Evolutionary conservation across 2,113 vertebrate genomes (phyloP), one percentile per base, ranked within the genome.

Genomic region (Xyliphius kryptos): DNA sequence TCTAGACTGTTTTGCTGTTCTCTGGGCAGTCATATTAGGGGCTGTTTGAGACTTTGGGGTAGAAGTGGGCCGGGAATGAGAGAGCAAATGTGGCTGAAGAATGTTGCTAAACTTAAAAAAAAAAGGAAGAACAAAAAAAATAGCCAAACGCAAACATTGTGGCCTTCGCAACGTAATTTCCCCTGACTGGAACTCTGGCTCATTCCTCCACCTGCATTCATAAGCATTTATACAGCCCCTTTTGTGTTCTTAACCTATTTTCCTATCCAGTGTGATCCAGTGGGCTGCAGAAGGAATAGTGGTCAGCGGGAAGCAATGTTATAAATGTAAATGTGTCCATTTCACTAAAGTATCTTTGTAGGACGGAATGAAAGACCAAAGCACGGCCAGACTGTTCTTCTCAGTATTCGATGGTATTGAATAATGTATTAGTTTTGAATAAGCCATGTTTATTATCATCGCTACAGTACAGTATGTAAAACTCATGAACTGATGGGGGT

Each of bases 171-270:
- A 40, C 53, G 67, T 70, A 56, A 71, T 70, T 60, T 71, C 60
- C 70, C 60, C 57, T 52, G 67, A n/a, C 58, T 70, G 66, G 64
- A 61, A 40, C 19, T 21, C 21, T 52, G 37, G 32, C 41, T 58
- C 65, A 68, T 59, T 68, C 70, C 61, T 74, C 65, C 61, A 58
- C 58, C 32, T 44, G 22, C 64, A 54, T 68, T 70, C 59, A 68
- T 60, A 68, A 38, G 56, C 62, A 62, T 66, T 62, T 71, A 66
- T 73, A 71, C 71, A 69, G 50, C 68, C 70, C 63, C 70, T 63
- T 62, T 68, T 56, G 17, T 67, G 61, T 69, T 61, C 58, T 70
- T 71, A 54, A 67, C 54, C 56, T 47, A 61, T 78, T 75, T 69
- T 71, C 69, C 52, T 65, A 60, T 79, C 76, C 41, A 64, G 38